A percentile compares a stretch with the other conserved stretches of the same genome.
Evolutionary conservation across 2,113 vertebrate species (phyloP).

Genomic region (Cottus gobio): DNA sequence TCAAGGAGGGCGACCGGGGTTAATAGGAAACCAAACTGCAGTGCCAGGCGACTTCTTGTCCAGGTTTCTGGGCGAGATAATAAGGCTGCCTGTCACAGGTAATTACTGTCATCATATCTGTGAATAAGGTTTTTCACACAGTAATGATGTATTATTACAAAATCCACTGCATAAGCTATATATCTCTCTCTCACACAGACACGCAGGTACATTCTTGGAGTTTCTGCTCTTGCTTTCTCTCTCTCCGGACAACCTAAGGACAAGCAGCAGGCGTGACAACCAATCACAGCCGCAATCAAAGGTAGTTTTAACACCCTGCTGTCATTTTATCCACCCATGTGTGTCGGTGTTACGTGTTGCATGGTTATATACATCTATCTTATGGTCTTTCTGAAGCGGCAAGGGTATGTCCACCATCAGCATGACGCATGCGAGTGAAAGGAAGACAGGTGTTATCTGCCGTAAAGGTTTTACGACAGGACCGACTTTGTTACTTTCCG

Average conservation of each 20-base stretch:
- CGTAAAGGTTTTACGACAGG: slow-evolving; percentile 38
- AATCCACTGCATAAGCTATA: neutral
- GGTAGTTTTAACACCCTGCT: neutral
- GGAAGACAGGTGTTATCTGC: slow-evolving; percentile 18
- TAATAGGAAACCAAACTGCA: slow-evolving; percentile 71
- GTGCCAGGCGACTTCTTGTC: slow-evolving; percentile 50
- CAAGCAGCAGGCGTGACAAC: neutral
- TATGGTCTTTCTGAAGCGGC: neutral
- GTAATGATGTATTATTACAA: slow-evolving; percentile 51
- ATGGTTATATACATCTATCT: slow-evolving; percentile 10
- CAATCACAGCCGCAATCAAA: neutral
- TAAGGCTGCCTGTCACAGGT: slow-evolving; percentile 54
- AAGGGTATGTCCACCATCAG: neutral
- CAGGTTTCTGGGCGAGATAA: slow-evolving; percentile 51
- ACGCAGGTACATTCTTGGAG: neutral
- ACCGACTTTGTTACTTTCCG: slow-evolving; percentile 14
- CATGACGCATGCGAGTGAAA: neutral
- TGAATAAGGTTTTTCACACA: slow-evolving; percentile 38
- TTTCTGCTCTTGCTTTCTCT: neutral
- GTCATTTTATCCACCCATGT: slow-evolving; percentile 10
- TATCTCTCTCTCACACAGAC: neutral
- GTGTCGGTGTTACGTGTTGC: neutral
- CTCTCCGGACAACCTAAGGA: neutral
- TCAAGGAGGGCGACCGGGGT: slow-evolving; percentile 57
- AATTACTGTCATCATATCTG: slow-evolving; percentile 50